Percentiles rank a stretch among this genome's conserved stretches.
Conservation (phyloP, 2,888 invertebrate genomes). For the Hypena proboscidalis region DNA sequence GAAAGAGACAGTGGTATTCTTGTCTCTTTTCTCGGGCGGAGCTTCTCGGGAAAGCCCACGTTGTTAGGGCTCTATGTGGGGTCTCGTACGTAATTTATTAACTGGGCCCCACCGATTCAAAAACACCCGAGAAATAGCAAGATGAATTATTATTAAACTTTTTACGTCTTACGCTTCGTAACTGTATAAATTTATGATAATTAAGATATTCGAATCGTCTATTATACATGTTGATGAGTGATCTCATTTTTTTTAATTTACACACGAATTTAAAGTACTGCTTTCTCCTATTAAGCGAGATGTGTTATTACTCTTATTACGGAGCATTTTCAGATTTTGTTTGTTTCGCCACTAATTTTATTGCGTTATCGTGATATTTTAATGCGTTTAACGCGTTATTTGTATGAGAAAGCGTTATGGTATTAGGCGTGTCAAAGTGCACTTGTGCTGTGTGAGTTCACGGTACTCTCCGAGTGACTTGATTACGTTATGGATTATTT, state of each 20-base stretch:
- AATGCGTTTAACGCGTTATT: conserved; percentile 36
- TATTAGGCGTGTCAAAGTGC: conserved; percentile 44
- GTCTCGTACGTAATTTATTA: conserved; percentile 79
- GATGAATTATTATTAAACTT: conserved; percentile 64
- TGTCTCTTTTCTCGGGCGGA: conserved; percentile 70
- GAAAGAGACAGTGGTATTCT: conserved; percentile 28
- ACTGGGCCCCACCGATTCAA: conserved; percentile 77
- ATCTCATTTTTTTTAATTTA: conserved; percentile 50
- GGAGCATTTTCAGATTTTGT: conserved; percentile 52
- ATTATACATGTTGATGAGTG: conserved; percentile 55
- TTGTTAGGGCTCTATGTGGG: conserved; percentile 77
- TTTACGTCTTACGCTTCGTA: conserved; percentile 49
- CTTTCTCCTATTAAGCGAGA: conserved; percentile 47
- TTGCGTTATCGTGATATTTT: conserved; percentile 62
- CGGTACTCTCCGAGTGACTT: conserved; percentile 18
- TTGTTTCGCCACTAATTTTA: conserved; percentile 58
- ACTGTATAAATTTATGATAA: conserved; percentile 66
- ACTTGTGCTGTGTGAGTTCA: conserved; percentile 30
- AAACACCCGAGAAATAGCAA: conserved; percentile 63
- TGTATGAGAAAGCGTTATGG: conserved; percentile 37
- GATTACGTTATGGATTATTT: conserved; percentile 9
- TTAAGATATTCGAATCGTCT: conserved; percentile 64
- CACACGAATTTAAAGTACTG: conserved; percentile 29
- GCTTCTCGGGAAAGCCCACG: conserved; percentile 67
- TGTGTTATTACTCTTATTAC: conserved; percentile 53